These are phyloP conservation scores for Muntiacus reevesi DNA, from an alignment of 2,113 vertebrate species.

Conservation along the genomic window DNA sequence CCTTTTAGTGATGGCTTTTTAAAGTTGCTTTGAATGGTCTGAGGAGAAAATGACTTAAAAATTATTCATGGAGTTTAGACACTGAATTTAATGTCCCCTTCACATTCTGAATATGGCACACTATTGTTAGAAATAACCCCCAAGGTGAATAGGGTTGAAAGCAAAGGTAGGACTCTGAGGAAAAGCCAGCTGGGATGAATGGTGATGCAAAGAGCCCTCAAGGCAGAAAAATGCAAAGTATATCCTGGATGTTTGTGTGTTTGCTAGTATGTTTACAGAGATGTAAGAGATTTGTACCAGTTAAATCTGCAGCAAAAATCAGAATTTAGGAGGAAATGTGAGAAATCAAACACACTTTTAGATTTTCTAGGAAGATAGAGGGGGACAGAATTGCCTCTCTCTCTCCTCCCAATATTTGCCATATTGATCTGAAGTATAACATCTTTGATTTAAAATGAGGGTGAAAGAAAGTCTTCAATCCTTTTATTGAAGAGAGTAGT, in stretches of 20 bases:
- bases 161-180: not conserved
- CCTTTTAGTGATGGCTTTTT: not conserved
- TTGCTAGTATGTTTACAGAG: not conserved
- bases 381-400: not conserved
- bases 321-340: not conserved
- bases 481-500: not conserved
- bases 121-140: not conserved
- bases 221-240: not conserved
- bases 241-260: not conserved
- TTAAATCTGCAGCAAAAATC: not conserved
- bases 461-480: not conserved
- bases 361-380: not conserved
- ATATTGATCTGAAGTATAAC: not conserved
- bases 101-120: not conserved
- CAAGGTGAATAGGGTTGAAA: not conserved
- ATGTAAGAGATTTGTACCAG: not conserved
- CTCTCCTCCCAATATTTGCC: not conserved
- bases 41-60: slow-evolving; percentile 52
- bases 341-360: not conserved
- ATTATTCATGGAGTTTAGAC: not conserved
- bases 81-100: not conserved
- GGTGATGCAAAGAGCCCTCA: not conserved
- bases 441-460: not conserved
- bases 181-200: not conserved
- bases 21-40: not conserved